Conservation (phyloP, 2,888 invertebrate genomes). For the Coelopa pilipes region DNA sequence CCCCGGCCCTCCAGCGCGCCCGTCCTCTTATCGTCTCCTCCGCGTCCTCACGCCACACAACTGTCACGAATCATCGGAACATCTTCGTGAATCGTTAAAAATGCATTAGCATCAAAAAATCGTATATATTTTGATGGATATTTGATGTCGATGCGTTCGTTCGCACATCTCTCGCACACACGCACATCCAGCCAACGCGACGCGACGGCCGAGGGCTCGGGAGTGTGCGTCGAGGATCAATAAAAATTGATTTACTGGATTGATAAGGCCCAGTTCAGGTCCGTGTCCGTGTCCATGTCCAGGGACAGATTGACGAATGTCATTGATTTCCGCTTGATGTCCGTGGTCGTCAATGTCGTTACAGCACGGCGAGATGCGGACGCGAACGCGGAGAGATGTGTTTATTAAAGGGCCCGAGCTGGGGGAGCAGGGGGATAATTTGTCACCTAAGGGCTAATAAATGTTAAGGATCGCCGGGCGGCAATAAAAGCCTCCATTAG, state of each 20-base stretch:
- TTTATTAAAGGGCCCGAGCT: background rate
- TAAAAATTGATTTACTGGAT: constrained; percentile 36
- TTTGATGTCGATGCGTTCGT: constrained; percentile 19
- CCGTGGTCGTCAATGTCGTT: background rate
- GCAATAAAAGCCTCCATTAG: constrained; percentile 27
- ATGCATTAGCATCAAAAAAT: constrained; percentile 37
- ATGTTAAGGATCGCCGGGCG: constrained; percentile 21
- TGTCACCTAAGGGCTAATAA: constrained; percentile 32
- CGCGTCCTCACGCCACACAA: too few relatives aligned
- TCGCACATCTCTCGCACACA: background rate
- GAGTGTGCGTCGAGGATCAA: constrained; percentile 26
- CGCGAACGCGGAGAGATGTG: background rate
- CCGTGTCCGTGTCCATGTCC: background rate
- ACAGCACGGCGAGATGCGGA: background rate
- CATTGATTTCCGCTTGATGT: constrained; percentile 8
- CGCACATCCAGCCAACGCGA: too few relatives aligned
- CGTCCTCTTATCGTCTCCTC: too few relatives aligned
- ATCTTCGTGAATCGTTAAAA: constrained; percentile 35
- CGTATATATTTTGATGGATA: constrained; percentile 32
- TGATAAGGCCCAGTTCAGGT: constrained; percentile 20
- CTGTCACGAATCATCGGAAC: constrained; percentile 28
- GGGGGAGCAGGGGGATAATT: constrained; percentile 27
- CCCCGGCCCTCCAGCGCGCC: too few relatives aligned
- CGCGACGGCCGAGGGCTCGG: background rate
- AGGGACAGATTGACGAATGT: constrained; percentile 1